Evolutionary conservation across 2,888 invertebrate species (phyloP), one percentile per base, ranked within the genome.

Genomic region (Chrysodeixis includens): DNA sequence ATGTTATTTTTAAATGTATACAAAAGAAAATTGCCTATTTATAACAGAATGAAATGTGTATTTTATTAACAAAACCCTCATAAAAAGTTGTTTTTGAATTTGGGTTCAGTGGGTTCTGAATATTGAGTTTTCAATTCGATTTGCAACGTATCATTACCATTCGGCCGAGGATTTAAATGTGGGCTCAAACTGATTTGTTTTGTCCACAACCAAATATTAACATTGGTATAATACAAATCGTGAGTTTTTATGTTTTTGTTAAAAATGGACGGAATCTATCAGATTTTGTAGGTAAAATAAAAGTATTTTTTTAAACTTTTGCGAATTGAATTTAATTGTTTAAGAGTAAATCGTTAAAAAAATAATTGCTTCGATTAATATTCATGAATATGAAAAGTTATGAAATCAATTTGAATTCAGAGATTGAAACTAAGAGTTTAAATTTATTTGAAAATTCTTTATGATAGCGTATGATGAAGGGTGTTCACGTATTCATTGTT

Each of bases 71-170:
- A 40, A 40, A 40, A 5, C 40, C n/a, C 6, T 40, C 6, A 26
- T 4, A 22, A 30, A 20, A 46, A 22, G 12, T 3, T 49, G 44
- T 60, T 54, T 51, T 62, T 16, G 20, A 56, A 30, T n/a, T 7
- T 14, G 9, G 30, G 14, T 7, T 51, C 9, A 52, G 26, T 30
- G 22, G 62, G 49, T 68, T 32, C 53, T 67, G 44, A 59, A 63
- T 57, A 52, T 10, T 16, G 57, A 63, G 35, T 14, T 57, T 60
- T 65, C 61, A 57, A 59, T 65, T 66, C 66, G 61, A 75, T 70
- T 59, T 69, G 59, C n/a, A 40, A 49, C 18, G 18, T 46, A 49
- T 20, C 46, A 49, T 53, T 40, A 60, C 63, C 22, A 35, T 72
- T 74, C 32, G 40, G 30, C 9, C 40, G n/a, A 56, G 56, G 56